Evolutionary conservation across 2,888 invertebrate genomes (phyloP), one percentile per base, ranked within the genome.

Genomic region (Clistopyga incitator): DNA sequence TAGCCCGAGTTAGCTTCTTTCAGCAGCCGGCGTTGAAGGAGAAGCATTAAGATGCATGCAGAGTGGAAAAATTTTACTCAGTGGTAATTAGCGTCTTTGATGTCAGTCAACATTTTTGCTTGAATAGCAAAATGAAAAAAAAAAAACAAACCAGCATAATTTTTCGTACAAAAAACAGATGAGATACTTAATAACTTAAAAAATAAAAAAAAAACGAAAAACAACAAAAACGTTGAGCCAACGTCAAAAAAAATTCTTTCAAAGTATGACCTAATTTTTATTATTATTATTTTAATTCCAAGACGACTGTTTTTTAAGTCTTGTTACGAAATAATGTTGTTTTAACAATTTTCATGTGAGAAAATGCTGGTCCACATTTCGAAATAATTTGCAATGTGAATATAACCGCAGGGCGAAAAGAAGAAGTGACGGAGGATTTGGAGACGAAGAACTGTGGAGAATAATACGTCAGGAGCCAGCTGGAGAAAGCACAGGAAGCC

Each of bases 401-500:
- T 23, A 8, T 20, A 15, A 29, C 23, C 20, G 20, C 15, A 29
- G 56, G 20, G 29, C 29, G 23, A 8, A n/a, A 11, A 42, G 38
- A 38, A 56, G 11, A 34, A 59, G 25, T 10, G 20, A 56, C 45
- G 11, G 47, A 25, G 47, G n/a, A 38, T 2, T 20, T 10, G 13
- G 15, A 68, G 34, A 45, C 56, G 38, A 50, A 47, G 38, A 59
- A 23, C 52, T 38, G 29, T 34, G 15, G 25, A 42, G 42, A 15
- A 59, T 11, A 29, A 13, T 50, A 70, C 18, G 64, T 56, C 67
- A 29, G 29, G 56, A 75, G 47, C 47, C 47, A 56, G 25, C 64
- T 47, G 34, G 70, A 64, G 45, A 52, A 77, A 74, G 56, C 61
- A 70, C 75, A 64, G 52, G 61, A 82, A 71, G 70, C 34, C 52